A percentile compares a stretch with the other conserved stretches of the same genome.
phyloP scores from a whole-genome alignment of 2,797 vertebrate genomes.

The Arremon brunneinucha region DNA sequence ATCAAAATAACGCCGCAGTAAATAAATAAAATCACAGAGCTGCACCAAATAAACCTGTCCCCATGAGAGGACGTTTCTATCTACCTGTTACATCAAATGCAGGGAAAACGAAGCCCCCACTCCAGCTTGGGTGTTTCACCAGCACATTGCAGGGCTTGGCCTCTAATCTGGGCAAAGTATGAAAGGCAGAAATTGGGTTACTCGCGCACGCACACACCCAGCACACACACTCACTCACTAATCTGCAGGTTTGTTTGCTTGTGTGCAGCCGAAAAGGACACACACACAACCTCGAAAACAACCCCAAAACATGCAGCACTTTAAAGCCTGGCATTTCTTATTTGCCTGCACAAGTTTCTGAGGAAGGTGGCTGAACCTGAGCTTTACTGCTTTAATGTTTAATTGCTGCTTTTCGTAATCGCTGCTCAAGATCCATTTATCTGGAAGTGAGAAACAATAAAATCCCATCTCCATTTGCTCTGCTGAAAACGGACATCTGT shows the following conservation, averaged over 20 bases:
- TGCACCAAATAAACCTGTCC: neutral
- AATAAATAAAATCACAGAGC: conserved; percentile 30
- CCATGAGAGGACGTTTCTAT: neutral
- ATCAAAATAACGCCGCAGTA: conserved; percentile 52
- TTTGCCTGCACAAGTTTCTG: neutral
- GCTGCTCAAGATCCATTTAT: conserved; percentile 60
- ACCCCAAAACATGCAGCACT: neutral
- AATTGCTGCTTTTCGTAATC: conserved; percentile 56
- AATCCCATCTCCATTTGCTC: conserved; percentile 61
- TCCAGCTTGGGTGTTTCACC: neutral
- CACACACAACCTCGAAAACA: neutral
- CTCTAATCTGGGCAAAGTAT: conserved; percentile 52
- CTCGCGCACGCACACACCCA: neutral
- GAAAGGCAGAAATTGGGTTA: conserved; percentile 65
- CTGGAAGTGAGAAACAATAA: conserved; percentile 65
- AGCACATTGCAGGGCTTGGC: conserved; percentile 1
- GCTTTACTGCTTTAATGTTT: conserved; percentile 32
- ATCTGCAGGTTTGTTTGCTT: conserved; percentile 37
- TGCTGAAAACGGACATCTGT: conserved; percentile 54
- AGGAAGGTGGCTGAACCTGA: neutral
- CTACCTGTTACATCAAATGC: conserved; percentile 32
- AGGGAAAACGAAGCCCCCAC: neutral
- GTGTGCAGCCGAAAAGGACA: neutral
- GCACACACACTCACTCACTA: neutral
- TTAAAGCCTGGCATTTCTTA: neutral